Evolutionary conservation across 2,113 vertebrate genomes (phyloP), one percentile per base, ranked within the genome.

Genomic region (Pardalotus punctatus): DNA sequence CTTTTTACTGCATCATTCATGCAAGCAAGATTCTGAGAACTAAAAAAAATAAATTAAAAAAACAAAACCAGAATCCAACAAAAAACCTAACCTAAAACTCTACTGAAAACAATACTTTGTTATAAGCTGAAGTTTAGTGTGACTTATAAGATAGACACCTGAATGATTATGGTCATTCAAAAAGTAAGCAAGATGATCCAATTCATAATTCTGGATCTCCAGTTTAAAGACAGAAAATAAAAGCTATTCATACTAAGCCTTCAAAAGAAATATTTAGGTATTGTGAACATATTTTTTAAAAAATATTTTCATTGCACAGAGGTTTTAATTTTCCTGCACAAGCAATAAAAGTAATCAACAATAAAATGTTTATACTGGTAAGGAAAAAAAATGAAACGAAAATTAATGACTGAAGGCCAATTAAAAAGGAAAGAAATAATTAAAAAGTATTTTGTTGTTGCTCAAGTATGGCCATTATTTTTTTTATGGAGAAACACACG

Each of bases 11-110:
- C 57, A 90, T 38, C 65, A 31, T 36, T 69, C 95, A 67, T 87
- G 58, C 43, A 89, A 95, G 85, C 65, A 89, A 51, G 48, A 93
- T 91, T 95, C 92, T 86, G 66, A 94, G 48, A 89, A 76, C 22
- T 57, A 2, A 12, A 58, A 18, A 33, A 43, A 94, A 89, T n/a
- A 81, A 83, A 5, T 4, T 12, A 4, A 27, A 90, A 62, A 69
- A n/a, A 80, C 7, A 9, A 64, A n/a, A 24, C 9, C 20, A 69
- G n/a, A n/a, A 76, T 10, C 14, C 15, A 3, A 11, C 48, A 3
- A 89, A 72, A 81, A 31, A 20, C 4, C 29, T 43, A 91, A 79
- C 54, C 62, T 94, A 79, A 81, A 90, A 62, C 45, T 33, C 7
- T 31, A 69, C 17, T 35, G 23, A 85, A 90, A 76, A 28, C 7